Percentiles rank a stretch among this genome's conserved stretches.
These are phyloP conservation scores for Gortyna flavago DNA, from an alignment of 2,888 invertebrate genomes.

Conservation along the genomic window DNA sequence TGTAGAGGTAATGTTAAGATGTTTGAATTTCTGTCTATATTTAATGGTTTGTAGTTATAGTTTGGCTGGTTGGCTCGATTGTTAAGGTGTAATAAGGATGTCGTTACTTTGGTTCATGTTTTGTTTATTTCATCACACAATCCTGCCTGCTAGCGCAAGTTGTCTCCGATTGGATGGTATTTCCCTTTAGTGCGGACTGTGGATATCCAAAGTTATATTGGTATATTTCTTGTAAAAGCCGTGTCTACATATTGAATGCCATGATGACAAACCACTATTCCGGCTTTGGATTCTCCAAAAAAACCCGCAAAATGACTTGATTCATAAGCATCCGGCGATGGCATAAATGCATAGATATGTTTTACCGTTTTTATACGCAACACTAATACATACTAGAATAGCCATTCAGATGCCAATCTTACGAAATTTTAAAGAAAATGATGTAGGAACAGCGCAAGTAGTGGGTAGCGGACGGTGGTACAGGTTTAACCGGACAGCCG, in stretches of 20 bases:
- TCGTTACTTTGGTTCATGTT: background rate
- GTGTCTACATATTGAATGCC: background rate
- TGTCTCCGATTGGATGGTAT: background rate
- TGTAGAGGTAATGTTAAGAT: slow-evolving; percentile 1
- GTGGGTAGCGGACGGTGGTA: slow-evolving; percentile 52
- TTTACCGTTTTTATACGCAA: slow-evolving; percentile 54
- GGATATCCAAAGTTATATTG: background rate
- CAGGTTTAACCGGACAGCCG: slow-evolving; percentile 56
- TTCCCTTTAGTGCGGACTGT: background rate
- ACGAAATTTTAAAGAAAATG: slow-evolving; percentile 62
- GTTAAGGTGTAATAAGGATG: background rate
- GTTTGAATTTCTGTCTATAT: slow-evolving; percentile 6
- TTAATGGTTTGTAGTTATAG: background rate
- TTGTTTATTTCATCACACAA: background rate
- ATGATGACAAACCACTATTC: slow-evolving; percentile 2
- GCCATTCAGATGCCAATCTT: slow-evolving; percentile 62
- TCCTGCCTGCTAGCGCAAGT: background rate
- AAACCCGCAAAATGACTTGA: slow-evolving; percentile 14
- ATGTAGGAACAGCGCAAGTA: slow-evolving; percentile 49
- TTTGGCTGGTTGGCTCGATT: background rate
- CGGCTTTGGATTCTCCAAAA: background rate
- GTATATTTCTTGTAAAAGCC: background rate
- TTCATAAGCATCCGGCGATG: slow-evolving; percentile 7
- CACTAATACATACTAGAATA: slow-evolving; percentile 51
- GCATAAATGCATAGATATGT: slow-evolving; percentile 33